Evolutionary conservation across 1,140 invertebrate genomes (phyloP).

Genomic region (Drosophila dunni): DNA sequence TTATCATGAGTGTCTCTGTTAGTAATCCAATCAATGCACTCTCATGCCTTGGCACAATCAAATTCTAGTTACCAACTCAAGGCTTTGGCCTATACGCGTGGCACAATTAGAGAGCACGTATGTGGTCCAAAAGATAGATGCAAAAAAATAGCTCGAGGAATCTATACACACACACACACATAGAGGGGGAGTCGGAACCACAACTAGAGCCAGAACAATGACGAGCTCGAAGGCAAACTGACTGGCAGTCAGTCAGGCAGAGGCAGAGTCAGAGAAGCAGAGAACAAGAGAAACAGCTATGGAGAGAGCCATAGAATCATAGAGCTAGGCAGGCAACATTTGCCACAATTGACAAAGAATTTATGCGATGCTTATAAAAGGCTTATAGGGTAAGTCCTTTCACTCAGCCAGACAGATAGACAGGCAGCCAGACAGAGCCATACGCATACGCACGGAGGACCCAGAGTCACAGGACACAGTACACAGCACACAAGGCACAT

Average conservation of each 20-base stretch:
- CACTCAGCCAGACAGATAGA: slow-evolving; percentile 46
- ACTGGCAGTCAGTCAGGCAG: slow-evolving; percentile 21
- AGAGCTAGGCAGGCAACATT: slow-evolving; percentile 46
- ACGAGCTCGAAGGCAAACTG: slow-evolving; percentile 32
- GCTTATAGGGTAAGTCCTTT: slow-evolving; percentile 68
- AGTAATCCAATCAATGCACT: slow-evolving; percentile 73
- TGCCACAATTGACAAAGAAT: slow-evolving; percentile 81
- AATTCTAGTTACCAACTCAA: slow-evolving; percentile 71
- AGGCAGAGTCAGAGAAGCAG: slow-evolving; percentile 10
- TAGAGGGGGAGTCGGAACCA: not conserved
- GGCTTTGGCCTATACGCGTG: slow-evolving; percentile 42
- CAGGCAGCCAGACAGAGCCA: slow-evolving; percentile 31
- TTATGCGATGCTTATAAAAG: slow-evolving; percentile 78
- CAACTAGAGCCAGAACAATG: slow-evolving; percentile 43
- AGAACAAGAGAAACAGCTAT: not conserved
- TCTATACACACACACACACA: slow-evolving; percentile 23
- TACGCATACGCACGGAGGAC: slow-evolving; percentile 4
- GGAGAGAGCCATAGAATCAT: not conserved
- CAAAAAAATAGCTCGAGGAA: slow-evolving; percentile 39
- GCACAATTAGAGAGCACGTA: slow-evolving; percentile 62
- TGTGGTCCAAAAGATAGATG: slow-evolving; percentile 30
- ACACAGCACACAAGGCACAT: slow-evolving; percentile 8
- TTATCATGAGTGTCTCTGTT: slow-evolving; percentile 14
- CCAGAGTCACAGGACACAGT: not conserved
- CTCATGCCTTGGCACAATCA: slow-evolving; percentile 67